These are phyloP conservation scores for Rhinophrynus dorsalis DNA, from an alignment of 2,797 vertebrate species.

Conservation along the genomic window DNA sequence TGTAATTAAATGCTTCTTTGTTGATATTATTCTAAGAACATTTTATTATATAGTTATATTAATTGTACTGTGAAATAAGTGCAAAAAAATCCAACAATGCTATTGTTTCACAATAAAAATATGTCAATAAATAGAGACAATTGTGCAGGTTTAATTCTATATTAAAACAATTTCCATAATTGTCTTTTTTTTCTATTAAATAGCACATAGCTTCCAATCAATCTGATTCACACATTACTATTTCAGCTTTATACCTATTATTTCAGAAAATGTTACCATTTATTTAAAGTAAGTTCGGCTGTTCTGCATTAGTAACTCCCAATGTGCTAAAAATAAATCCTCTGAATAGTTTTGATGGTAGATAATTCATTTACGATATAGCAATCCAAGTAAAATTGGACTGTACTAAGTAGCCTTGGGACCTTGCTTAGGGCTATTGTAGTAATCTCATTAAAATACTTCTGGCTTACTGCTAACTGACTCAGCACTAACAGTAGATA, in stretches of 20 bases:
- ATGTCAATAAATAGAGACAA: too few species aligned
- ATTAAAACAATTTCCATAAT: constrained; percentile 17
- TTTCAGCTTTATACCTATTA: constrained; percentile 34
- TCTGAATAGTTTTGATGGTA: constrained; percentile 34
- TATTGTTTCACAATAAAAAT: too few species aligned
- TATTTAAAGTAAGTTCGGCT: constrained; percentile 45
- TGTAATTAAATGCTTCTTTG: too few species aligned
- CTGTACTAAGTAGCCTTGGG: constrained; percentile 44
- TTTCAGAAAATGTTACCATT: constrained; percentile 37
- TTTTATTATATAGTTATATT: too few species aligned
- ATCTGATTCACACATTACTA: constrained; percentile 19
- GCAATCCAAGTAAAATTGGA: constrained; percentile 40
- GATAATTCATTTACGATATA: constrained; percentile 47
- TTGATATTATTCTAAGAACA: too few species aligned
- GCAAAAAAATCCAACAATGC: too few species aligned
- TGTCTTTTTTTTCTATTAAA: constrained; percentile 24
- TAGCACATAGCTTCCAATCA: constrained; percentile 4
- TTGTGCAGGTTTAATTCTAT: too few species aligned
- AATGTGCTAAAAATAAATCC: constrained; percentile 35
- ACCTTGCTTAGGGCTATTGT: constrained; percentile 40
- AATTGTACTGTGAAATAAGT: too few species aligned
- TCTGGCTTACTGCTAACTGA: constrained; percentile 34
- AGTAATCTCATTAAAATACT: constrained; percentile 44
- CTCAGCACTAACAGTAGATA: constrained; percentile 36
- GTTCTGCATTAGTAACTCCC: constrained; percentile 42